Base-by-base conservation (phyloP, 2,797 vertebrate species). In the Morus bassanus region DNA sequence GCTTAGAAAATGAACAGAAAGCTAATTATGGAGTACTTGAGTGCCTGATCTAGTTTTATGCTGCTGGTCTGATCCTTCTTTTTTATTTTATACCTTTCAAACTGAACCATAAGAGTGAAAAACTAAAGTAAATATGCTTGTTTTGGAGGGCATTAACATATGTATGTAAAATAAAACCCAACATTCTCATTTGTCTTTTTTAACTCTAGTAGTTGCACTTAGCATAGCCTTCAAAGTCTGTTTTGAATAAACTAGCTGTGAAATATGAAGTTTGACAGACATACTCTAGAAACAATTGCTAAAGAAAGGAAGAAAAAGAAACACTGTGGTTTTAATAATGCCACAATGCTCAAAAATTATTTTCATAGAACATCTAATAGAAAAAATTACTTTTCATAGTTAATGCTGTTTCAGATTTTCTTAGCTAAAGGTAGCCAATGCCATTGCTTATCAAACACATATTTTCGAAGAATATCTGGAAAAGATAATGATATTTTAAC, bases 221-320 rank as follows among this genome's bases (percentile, higher is more conserved):
- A 75, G 81, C 35, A 67, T 65, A 76, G 80, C 37, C 41, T 82
- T 88, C 56, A 25, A 90, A 91, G 88, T 82, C 90, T 95, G 77
- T 77, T 95, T 94, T 68, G 75, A 95, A 93, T 96, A 94, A 96
- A 33, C 37, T 68, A 76, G 88, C 45, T 89, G 78, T 92, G 81
- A 95, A 89, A 83, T 87, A 93, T 12, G 27, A 94, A 88, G 77
- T 93, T 91, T 91, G 84, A 94, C 91, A 97, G 90, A 73, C 37
- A 68, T 61, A 46, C 5, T 75, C 41, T 67, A 94, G 53, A 87
- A 93, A 93, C 48, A 85, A 94, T 68, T 92, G 70, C 22, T 77
- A 63, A 76, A 94, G 50, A 88, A 91, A 93, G 27, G 48, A 48
- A 74, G 35, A 51, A 88, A 80, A 41, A 51, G 39, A 68, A 56